A percentile compares a stretch with the other conserved stretches of the same genome.
Conservation (phyloP, 2,888 invertebrate species). For the Sisyra terminalis region DNA sequence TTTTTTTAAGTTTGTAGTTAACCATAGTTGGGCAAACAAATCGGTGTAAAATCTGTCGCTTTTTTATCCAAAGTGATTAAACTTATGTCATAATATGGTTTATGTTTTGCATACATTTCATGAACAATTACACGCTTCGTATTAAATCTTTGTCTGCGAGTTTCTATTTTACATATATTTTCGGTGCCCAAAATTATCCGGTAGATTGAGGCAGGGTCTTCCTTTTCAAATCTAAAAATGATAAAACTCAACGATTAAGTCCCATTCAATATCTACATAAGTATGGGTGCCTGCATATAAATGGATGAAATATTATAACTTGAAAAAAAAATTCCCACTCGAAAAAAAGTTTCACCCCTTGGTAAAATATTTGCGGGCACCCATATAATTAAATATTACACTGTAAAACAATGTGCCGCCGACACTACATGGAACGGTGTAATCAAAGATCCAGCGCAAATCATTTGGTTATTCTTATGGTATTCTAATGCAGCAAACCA, state of each 20-base stretch:
- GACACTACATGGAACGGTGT: constrained; percentile 21
- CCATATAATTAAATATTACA: too few species aligned
- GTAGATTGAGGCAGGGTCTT: constrained; percentile 20
- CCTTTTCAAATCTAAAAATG: not conserved
- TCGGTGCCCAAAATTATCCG: constrained; percentile 18
- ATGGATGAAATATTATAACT: too few species aligned
- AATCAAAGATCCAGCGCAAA: constrained; percentile 24
- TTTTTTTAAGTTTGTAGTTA: too few species aligned
- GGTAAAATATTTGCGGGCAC: too few species aligned
- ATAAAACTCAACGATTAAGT: too few species aligned
- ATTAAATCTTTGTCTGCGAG: constrained; percentile 16
- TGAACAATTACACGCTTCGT: constrained; percentile 22
- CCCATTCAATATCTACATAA: too few species aligned
- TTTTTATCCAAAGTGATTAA: constrained; percentile 19
- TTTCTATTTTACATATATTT: constrained; percentile 21
- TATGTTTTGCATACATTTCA: constrained; percentile 19
- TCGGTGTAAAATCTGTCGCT: constrained; percentile 18
- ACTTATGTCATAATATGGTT: constrained; percentile 24
- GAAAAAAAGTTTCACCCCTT: too few species aligned
- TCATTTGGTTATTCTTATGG: constrained; percentile 13
- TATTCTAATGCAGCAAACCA: constrained; percentile 23
- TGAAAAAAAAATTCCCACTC: too few species aligned
- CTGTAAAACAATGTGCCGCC: constrained; percentile 25
- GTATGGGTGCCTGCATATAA: too few species aligned
- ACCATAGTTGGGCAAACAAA: constrained; percentile 22